These are phyloP conservation scores for Macrostomum lignano DNA, from an alignment of 1,140 invertebrate species.

Conservation along the genomic window DNA sequence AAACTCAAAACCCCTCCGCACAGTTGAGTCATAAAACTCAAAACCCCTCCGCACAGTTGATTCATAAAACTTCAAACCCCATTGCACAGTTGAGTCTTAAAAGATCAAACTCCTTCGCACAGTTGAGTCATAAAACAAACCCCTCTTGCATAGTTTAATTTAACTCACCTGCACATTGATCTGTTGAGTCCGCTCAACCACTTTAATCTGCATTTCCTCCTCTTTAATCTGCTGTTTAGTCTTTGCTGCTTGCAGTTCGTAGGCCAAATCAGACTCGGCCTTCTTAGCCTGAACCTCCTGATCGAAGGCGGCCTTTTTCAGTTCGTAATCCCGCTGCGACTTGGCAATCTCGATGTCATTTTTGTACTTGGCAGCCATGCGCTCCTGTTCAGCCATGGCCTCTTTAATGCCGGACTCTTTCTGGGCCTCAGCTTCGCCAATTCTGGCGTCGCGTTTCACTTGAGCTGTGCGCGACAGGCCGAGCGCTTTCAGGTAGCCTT, in stretches of 20 bases:
- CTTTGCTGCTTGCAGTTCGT: slow-evolving; percentile 68
- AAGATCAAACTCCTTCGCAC: too few species aligned
- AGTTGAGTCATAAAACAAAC: too few species aligned
- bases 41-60: too few species aligned
- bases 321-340: slow-evolving; percentile 70
- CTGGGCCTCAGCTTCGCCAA: slow-evolving; percentile 66
- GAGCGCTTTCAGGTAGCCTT: slow-evolving; percentile 72
- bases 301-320: slow-evolving; percentile 85
- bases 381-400: slow-evolving; percentile 73
- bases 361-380: slow-evolving; percentile 46
- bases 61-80: too few species aligned
- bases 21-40: too few species aligned
- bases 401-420: slow-evolving; percentile 31
- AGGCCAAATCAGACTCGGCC: slow-evolving; percentile 77
- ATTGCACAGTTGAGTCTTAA: too few species aligned
- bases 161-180: slow-evolving; percentile 49
- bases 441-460: slow-evolving; percentile 73
- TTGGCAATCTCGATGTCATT: slow-evolving; percentile 90
- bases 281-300: slow-evolving; percentile 80
- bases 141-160: too few species aligned
- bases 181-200: slow-evolving; percentile 65
- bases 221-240: slow-evolving; percentile 80
- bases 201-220: slow-evolving; percentile 77
- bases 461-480: slow-evolving; percentile 83
- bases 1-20: too few species aligned